Evolutionary conservation across 2,888 invertebrate species (phyloP), one percentile per base, ranked within the genome.

Genomic region (Ennomos fuscantarius): DNA sequence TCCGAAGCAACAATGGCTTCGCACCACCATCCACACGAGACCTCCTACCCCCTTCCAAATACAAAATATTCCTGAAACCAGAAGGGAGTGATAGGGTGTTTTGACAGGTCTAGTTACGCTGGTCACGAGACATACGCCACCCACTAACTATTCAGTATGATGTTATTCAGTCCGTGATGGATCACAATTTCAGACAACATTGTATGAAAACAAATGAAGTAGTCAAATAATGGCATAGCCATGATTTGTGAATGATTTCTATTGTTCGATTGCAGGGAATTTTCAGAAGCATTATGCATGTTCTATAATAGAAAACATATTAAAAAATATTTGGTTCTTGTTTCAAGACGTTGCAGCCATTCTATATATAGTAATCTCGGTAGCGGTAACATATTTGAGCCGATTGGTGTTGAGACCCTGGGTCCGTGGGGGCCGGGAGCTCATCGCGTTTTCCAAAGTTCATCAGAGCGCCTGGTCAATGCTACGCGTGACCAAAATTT

Each of bases 161-260:
- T 86, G 84, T 87, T 87, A 88, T 88, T 86, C 86, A 87, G 84
- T 78, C 76, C 77, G 78, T 86, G 87, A 88, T 88, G 86, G 87
- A 88, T 87, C 86, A 87, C 83, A 85, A 86, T 86, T 87, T 82
- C 82, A 82, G 86, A 83, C 83, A 85, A 86, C 82, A 86, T 85
- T 88, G 83, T 84, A 82, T 81, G 82, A 76, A 84, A 87, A 88
- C 82, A 85, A 86, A 86, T 84, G 82, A 82, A 82, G 78, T 78
- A 78, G 71, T 78, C 70, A 74, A 67, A 79, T 79, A 78, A 78
- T 77, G 67, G 76, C 70, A 71, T 73, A 67, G 67, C 71, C 69
- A 68, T 74, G 69, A 70, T 72, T 71, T 56, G 56, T 60, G 44
- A 34, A 51, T 36, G 45, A 54, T 54, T 50, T 56, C 45, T 48